Percentiles rank a stretch among this genome's conserved stretches.
These are phyloP conservation scores for Melolontha melolontha DNA, from an alignment of 2,888 invertebrate genomes.

Conservation along the genomic window DNA sequence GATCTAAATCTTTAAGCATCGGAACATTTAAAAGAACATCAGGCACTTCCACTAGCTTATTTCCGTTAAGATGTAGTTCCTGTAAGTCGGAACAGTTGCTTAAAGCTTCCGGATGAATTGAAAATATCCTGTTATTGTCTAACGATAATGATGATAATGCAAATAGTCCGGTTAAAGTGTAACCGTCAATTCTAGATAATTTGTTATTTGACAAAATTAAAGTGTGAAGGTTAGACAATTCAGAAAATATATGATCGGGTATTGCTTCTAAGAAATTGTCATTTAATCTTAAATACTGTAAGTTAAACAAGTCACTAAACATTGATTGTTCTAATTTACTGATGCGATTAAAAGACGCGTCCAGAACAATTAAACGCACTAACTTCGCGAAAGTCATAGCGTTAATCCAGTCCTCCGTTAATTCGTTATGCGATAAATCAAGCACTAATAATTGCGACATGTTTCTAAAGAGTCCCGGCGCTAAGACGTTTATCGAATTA, in stretches of 20 bases:
- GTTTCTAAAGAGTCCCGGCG: constrained; percentile 83
- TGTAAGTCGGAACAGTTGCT: constrained; percentile 83
- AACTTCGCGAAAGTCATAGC: constrained; percentile 83
- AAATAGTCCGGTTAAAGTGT: constrained; percentile 81
- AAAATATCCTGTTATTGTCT: constrained; percentile 83
- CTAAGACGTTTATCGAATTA: constrained; percentile 84
- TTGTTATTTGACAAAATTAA: constrained; percentile 85
- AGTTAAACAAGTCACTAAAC: constrained; percentile 81
- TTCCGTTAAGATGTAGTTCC: constrained; percentile 86
- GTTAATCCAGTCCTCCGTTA: constrained; percentile 86
- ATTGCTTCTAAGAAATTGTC: constrained; percentile 82
- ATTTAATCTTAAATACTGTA: constrained; percentile 84
- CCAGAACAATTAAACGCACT: constrained; percentile 80
- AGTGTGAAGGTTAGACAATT: constrained; percentile 83
- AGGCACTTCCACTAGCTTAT: constrained; percentile 81
- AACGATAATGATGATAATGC: constrained; percentile 81
- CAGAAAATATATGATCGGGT: constrained; percentile 82
- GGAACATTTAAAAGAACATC: constrained; percentile 80
- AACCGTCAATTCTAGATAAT: constrained; percentile 79
- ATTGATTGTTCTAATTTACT: constrained; percentile 80
- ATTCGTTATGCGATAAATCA: constrained; percentile 82
- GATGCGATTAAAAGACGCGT: constrained; percentile 82
- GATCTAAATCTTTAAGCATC: constrained; percentile 82
- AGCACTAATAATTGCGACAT: constrained; percentile 80
- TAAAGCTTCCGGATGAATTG: constrained; percentile 80